Base-by-base conservation (phyloP, 1,140 invertebrate species). In the Drosophila grimshawi region DNA sequence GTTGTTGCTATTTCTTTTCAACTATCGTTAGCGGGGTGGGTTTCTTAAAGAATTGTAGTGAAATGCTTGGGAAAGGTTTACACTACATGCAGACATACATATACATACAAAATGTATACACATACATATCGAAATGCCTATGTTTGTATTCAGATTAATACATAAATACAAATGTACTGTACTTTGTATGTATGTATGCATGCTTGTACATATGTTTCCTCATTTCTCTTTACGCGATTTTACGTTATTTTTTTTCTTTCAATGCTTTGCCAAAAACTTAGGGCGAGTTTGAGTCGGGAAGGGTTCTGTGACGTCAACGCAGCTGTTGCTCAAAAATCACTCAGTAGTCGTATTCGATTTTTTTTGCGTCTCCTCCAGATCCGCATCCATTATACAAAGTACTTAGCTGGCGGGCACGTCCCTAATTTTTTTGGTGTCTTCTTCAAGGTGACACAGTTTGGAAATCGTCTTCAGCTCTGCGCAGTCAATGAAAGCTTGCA, bases 11-110 rank as follows among this genome's bases (percentile, higher is more conserved):
- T 49, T 67, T 41, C 65, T 69, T 69, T 68, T 19, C 52, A 74
- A 61, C 59, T 63, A 74, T 77, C 63, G 62, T 73, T 73, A 65
- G 66, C 57, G 64, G 85, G 81, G 83, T 88, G 66, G 85, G 56
- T 89, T 86, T 83, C 80, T 88, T 86, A 37, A 80, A 71, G 79
- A 86, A 83, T 75, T 67, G 85, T 75, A 79, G 75, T 81, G 77
- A 73, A 80, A 80, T 80, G 74, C 74, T 79, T 79, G 77, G 66
- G 76, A 88, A 86, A 88, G 77, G 83, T 74, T 83, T 74, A 80
- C 77, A 70, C 76, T 78, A 89, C 73, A 66, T 72, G 64, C 69
- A 72, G 63, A 67, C 63, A 60, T 19, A 19, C 19, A 19, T 19
- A 19, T 19, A 19, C 19, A 19, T 19, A 19, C 27, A 57, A 49